A percentile compares a stretch with the other conserved stretches of the same genome.
phyloP scores from a whole-genome alignment of 1,140 invertebrate genomes.

The Liolophura sinensis region DNA sequence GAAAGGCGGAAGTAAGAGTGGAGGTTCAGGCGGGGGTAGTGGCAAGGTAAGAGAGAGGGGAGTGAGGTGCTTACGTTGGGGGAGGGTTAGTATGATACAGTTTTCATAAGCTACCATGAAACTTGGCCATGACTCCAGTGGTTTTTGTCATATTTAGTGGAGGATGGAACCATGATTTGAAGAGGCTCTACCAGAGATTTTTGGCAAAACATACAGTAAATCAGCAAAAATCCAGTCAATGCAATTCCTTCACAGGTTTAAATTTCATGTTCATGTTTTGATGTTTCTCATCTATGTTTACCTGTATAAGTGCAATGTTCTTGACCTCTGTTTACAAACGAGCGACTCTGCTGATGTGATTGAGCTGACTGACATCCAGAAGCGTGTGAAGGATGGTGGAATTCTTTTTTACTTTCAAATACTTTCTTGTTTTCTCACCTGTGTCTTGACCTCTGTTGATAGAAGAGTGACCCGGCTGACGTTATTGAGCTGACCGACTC shows the following conservation, averaged over 20 bases:
- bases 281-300: no score
- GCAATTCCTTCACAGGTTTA: no score
- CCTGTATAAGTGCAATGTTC: no score
- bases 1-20: slow-evolving; percentile 38
- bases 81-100: not conserved
- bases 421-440: no score
- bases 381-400: slow-evolving; percentile 96
- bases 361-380: slow-evolving; percentile 88
- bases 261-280: no score
- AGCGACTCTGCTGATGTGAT: slow-evolving; percentile 77
- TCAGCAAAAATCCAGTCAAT: no score
- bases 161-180: no score
- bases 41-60: slow-evolving; percentile 10
- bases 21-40: slow-evolving; percentile 31
- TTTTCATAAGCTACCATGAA: no score
- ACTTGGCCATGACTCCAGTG: no score
- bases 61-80: not conserved
- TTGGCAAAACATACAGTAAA: no score
- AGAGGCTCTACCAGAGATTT: no score
- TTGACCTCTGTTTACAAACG: slow-evolving; percentile 11
- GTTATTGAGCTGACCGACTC: slow-evolving; percentile 92
- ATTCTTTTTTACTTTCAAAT: slow-evolving; percentile 78
- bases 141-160: no score
- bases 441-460: not conserved
- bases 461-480: slow-evolving; percentile 67